Evolutionary conservation across 2,113 vertebrate genomes (phyloP).

Genomic region (Laticauda colubrina): DNA sequence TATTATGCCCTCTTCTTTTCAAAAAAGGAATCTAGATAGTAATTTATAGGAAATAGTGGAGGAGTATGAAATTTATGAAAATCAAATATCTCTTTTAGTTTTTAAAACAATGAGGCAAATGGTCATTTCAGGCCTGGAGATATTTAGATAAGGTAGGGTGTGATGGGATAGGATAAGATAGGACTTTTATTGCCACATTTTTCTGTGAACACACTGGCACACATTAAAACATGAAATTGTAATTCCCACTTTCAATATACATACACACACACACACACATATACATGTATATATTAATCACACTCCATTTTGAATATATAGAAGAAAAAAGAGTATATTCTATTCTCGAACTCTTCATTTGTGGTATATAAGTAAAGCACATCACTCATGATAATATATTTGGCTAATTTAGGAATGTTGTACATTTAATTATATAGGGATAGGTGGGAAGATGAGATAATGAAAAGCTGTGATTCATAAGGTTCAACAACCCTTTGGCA

Average conservation of each 20-base stretch:
- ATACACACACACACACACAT: too few relatives aligned
- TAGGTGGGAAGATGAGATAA: background rate
- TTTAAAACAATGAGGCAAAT: background rate
- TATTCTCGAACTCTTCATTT: background rate
- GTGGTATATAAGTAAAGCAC: background rate
- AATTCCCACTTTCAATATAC: too few relatives aligned
- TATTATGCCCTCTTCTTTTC: background rate
- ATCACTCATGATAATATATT: background rate
- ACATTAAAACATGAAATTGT: background rate
- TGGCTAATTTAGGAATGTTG: background rate
- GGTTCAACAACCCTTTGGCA: constrained; percentile 17
- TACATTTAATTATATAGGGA: background rate
- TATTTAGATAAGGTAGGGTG: background rate
- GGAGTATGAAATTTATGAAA: background rate
- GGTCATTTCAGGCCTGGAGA: background rate
- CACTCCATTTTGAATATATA: too few relatives aligned
- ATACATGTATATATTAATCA: too few relatives aligned
- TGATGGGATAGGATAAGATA: background rate
- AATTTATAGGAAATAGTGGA: background rate
- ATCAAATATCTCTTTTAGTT: background rate
- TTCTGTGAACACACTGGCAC: background rate
- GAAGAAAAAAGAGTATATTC: background rate
- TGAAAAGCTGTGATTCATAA: background rate
- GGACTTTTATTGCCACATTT: background rate
- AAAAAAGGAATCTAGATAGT: background rate